Conservation (phyloP, 2,888 invertebrate genomes). For the Stenichneumon culpator region DNA sequence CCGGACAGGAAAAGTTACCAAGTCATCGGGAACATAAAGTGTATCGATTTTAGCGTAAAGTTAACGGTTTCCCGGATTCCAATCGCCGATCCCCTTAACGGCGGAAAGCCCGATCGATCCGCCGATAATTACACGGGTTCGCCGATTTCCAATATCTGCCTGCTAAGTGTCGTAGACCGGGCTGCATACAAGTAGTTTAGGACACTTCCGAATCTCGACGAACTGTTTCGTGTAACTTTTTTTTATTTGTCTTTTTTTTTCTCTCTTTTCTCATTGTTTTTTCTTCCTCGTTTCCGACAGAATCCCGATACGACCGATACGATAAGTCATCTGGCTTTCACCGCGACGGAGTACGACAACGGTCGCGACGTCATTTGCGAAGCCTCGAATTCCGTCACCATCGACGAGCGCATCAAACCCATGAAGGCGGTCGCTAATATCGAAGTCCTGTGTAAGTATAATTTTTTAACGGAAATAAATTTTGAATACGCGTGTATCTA, state of each 20-base stretch:
- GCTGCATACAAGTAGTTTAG: conserved; percentile 23
- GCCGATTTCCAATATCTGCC: conserved; percentile 32
- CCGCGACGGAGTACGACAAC: conserved; percentile 93
- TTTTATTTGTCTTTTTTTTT: not conserved
- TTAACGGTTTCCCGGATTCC: conserved; percentile 52
- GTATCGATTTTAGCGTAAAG: conserved; percentile 35
- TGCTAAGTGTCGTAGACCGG: not conserved
- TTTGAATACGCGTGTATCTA: too few relatives aligned
- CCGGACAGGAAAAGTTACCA: conserved; percentile 42
- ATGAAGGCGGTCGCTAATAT: conserved; percentile 90
- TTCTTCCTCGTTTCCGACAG: conserved; percentile 84
- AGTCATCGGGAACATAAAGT: conserved; percentile 58
- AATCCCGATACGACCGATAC: conserved; percentile 93
- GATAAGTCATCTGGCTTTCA: conserved; percentile 91
- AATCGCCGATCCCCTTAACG: conserved; percentile 27
- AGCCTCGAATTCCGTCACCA: conserved; percentile 93
- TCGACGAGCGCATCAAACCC: conserved; percentile 90
- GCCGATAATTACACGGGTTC: conserved; percentile 64
- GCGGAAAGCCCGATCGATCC: conserved; percentile 36
- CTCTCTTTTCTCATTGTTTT: not conserved
- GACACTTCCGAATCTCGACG: not conserved
- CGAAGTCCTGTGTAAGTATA: conserved; percentile 94
- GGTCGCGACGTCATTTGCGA: conserved; percentile 92
- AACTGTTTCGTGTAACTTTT: not conserved
- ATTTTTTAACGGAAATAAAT: not conserved